Evolutionary conservation across 2,113 vertebrate genomes (phyloP).

Genomic region (Eolophus roseicapilla): DNA sequence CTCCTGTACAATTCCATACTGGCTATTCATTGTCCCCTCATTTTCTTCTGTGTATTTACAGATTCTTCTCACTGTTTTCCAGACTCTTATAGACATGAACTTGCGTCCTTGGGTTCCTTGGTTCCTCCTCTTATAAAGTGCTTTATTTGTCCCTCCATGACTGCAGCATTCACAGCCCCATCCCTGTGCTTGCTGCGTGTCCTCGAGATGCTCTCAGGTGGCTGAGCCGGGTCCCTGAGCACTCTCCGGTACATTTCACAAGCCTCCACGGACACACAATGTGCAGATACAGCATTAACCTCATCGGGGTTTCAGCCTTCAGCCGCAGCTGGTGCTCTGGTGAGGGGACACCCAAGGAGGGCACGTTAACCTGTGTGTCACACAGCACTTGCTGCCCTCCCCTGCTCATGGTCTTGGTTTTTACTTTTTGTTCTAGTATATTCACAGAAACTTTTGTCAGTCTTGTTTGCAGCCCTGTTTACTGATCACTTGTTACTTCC

Average conservation of each 20-base stretch:
- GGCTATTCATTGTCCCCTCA: not conserved
- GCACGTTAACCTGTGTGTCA: rapidly evolving
- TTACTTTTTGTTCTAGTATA: not conserved
- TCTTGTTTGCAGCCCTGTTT: not conserved
- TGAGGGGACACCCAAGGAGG: not conserved
- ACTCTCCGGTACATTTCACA: not conserved
- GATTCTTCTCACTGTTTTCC: not conserved
- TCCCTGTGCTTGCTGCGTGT: rapidly evolving
- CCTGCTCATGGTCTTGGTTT: rapidly evolving
- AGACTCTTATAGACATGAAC: not conserved
- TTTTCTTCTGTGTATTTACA: not conserved
- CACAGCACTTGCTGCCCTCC: not conserved
- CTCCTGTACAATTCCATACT: too few relatives aligned
- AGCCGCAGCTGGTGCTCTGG: not conserved
- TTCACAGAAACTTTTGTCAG: too few relatives aligned
- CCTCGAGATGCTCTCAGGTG: not conserved
- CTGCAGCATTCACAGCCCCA: not conserved
- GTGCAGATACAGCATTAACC: not conserved
- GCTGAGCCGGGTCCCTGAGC: not conserved
- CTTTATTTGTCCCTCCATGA: not conserved
- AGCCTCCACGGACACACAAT: not conserved
- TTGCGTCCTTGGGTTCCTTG: not conserved
- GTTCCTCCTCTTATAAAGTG: not conserved
- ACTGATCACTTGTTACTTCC: not conserved
- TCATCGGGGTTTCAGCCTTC: not conserved